These are phyloP conservation scores for Strix uralensis DNA, from an alignment of 2,113 vertebrate genomes.

Conservation along the genomic window DNA sequence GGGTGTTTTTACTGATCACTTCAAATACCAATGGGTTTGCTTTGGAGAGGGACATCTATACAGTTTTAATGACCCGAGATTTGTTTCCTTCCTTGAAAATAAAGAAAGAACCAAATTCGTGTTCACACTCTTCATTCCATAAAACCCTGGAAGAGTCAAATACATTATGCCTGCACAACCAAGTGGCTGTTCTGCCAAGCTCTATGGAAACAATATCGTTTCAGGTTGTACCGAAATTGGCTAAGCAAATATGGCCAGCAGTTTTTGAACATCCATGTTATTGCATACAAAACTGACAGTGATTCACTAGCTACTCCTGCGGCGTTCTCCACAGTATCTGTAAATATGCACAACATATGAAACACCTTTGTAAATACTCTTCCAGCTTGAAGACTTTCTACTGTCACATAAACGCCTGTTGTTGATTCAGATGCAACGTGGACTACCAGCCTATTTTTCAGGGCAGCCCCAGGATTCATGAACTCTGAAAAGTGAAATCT, in stretches of 20 bases:
- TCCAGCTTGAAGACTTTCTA: background rate
- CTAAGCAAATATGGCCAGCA: background rate
- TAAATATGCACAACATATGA: slow-evolving; percentile 7
- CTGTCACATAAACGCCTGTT: background rate
- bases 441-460: background rate
- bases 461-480: background rate
- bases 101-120: background rate
- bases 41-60: background rate
- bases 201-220: background rate
- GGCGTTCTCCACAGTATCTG: background rate
- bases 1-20: background rate
- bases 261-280: background rate
- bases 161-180: background rate
- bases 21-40: background rate
- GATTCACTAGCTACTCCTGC: background rate
- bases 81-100: background rate
- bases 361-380: slow-evolving; percentile 20
- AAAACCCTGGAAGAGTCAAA: background rate
- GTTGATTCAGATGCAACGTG: background rate
- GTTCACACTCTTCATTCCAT: background rate
- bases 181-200: background rate
- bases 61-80: background rate
- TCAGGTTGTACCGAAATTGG: background rate
- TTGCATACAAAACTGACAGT: background rate
- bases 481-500: background rate